Conservation (phyloP, 2,888 invertebrate species). For the Hermodice carunculata region DNA sequence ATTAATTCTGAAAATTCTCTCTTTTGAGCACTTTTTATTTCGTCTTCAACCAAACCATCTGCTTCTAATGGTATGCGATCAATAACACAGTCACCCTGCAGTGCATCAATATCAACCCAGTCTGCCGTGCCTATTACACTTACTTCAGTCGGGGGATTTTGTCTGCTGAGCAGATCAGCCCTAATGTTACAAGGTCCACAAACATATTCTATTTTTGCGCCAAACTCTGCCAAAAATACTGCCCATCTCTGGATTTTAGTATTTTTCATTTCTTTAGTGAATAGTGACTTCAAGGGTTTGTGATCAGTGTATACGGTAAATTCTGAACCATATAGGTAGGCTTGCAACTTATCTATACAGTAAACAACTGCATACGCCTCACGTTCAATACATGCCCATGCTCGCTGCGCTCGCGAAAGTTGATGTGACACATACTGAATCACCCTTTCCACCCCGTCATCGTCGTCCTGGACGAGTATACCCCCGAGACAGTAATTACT, state of each 20-base stretch:
- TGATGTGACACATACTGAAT: background rate
- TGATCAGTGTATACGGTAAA: conserved; percentile 4
- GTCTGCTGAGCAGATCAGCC: background rate
- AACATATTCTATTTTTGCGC: background rate
- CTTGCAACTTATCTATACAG: background rate
- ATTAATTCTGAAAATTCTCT: too few relatives aligned
- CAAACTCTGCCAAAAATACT: conserved; percentile 1
- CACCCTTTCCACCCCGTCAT: background rate
- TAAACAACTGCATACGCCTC: conserved; percentile 8
- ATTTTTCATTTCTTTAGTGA: background rate
- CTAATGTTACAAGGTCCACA: background rate
- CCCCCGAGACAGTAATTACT: background rate
- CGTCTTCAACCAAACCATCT: too few relatives aligned
- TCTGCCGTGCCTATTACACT: background rate
- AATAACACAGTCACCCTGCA: too few relatives aligned
- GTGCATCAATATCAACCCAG: background rate
- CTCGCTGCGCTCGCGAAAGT: background rate
- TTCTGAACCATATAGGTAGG: background rate
- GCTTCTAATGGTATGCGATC: too few relatives aligned
- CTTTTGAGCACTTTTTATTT: too few relatives aligned
- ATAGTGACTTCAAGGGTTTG: background rate
- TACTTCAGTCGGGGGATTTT: background rate
- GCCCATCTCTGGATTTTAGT: conserved; percentile 6
- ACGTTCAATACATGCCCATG: background rate
- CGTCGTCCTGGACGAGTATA: background rate